Conservation (phyloP, 2,888 invertebrate genomes). For the Dioctria rufipes region DNA sequence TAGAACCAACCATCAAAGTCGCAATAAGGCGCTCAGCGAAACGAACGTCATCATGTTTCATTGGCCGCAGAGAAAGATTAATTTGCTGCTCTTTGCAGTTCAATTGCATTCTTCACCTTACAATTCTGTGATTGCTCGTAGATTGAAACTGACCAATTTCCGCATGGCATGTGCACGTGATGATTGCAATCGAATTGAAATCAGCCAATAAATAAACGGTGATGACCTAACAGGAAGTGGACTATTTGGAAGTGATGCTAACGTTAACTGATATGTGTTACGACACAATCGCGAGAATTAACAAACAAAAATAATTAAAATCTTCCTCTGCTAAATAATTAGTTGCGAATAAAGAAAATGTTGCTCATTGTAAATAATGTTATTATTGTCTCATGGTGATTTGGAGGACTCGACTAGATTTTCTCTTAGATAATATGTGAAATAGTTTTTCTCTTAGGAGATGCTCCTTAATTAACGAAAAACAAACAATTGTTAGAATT, state of each 20-base stretch:
- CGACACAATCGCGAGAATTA: too few species aligned
- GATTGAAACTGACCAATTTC: conserved; percentile 35
- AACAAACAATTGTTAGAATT: too few species aligned
- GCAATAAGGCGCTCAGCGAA: not conserved
- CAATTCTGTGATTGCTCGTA: conserved; percentile 38
- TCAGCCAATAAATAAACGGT: not conserved
- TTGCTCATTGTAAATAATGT: too few species aligned
- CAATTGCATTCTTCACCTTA: conserved; percentile 42
- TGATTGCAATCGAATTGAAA: conserved; percentile 33
- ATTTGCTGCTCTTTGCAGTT: conserved; percentile 33
- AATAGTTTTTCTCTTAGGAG: too few species aligned
- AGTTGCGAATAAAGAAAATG: too few species aligned
- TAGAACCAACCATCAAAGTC: not conserved
- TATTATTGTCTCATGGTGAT: too few species aligned
- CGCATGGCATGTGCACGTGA: conserved; percentile 37
- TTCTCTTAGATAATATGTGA: too few species aligned
- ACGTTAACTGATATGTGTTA: too few species aligned
- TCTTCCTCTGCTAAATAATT: too few species aligned
- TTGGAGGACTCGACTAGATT: too few species aligned
- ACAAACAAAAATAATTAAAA: too few species aligned
- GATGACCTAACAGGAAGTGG: conserved; percentile 38
- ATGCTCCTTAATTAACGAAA: too few species aligned
- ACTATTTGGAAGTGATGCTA: not conserved
- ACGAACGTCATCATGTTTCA: conserved; percentile 21
- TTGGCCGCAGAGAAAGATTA: conserved; percentile 30